Percentiles rank a stretch among this genome's conserved stretches.
These are phyloP conservation scores for Jacana jacana DNA, from an alignment of 2,113 vertebrate genomes.

Conservation along the genomic window DNA sequence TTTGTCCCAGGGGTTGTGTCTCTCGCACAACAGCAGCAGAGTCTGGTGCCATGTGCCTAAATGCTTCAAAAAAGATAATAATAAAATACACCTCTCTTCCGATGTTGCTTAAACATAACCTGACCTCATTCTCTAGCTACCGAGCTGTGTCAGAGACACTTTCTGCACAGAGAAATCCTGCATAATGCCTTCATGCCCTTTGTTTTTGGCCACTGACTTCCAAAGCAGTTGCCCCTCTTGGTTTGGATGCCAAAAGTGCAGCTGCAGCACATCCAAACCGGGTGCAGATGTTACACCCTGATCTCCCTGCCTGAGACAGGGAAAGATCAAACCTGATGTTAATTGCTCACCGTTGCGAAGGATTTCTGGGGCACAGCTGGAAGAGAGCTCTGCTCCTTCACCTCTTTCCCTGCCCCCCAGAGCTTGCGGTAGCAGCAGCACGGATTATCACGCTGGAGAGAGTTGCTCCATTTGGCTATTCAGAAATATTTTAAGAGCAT, in stretches of 20 bases:
- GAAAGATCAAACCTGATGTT: background rate
- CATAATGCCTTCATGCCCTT: background rate
- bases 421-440: background rate
- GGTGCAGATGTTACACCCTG: background rate
- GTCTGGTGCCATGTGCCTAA: background rate
- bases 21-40: background rate
- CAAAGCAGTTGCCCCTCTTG: background rate
- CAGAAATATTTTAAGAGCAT: conserved; percentile 41
- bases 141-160: background rate
- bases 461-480: conserved; percentile 27
- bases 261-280: background rate
- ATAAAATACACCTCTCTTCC: background rate
- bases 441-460: conserved; percentile 2
- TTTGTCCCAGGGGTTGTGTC: background rate
- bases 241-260: background rate
- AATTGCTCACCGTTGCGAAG: background rate
- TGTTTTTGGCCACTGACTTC: background rate
- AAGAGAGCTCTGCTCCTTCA: background rate
- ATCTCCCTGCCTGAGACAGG: background rate
- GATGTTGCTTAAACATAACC: background rate
- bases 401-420: background rate
- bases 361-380: conserved; percentile 20
- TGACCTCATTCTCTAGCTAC: background rate
- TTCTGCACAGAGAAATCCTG: background rate
- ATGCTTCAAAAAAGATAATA: background rate